A percentile compares a stretch with the other conserved stretches of the same genome.
These are phyloP conservation scores for Phocoena sinus DNA, from an alignment of 2,113 vertebrate genomes.

Conservation along the genomic window DNA sequence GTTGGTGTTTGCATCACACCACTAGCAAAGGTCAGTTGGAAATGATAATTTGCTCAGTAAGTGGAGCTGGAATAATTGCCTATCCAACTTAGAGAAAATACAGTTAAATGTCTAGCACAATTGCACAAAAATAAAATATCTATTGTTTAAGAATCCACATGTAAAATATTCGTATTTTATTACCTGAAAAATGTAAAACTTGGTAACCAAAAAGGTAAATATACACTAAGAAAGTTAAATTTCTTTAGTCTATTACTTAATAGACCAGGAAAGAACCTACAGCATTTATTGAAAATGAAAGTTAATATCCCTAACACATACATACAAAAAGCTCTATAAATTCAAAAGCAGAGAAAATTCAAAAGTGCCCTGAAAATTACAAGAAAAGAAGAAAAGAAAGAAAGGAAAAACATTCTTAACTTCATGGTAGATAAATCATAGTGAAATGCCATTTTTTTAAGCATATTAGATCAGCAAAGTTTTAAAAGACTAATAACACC, in stretches of 20 bases:
- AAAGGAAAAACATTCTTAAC: not conserved
- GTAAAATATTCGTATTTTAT: not conserved
- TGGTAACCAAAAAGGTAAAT: not conserved
- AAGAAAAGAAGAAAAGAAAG: not conserved
- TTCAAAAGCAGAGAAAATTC: not conserved
- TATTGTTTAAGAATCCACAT: not conserved
- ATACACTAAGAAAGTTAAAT: not conserved
- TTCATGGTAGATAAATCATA: not conserved
- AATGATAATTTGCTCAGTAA: not conserved
- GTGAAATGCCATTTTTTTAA: not conserved
- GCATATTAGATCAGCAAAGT: not conserved
- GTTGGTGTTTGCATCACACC: not conserved
- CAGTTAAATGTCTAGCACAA: not conserved
- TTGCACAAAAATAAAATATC: not conserved
- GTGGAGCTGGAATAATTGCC: not conserved
- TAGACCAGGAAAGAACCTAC: not conserved
- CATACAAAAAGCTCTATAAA: not conserved
- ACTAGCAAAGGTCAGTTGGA: not conserved
- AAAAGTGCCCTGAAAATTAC: not conserved
- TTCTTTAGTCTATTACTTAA: too few relatives aligned
- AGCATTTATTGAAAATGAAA: not conserved
- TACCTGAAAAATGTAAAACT: not conserved
- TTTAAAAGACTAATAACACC: not conserved
- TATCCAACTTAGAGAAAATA: not conserved
- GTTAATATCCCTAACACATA: not conserved